phyloP scores from a whole-genome alignment of 2,888 invertebrate genomes.

The Hybos culiciformis region DNA sequence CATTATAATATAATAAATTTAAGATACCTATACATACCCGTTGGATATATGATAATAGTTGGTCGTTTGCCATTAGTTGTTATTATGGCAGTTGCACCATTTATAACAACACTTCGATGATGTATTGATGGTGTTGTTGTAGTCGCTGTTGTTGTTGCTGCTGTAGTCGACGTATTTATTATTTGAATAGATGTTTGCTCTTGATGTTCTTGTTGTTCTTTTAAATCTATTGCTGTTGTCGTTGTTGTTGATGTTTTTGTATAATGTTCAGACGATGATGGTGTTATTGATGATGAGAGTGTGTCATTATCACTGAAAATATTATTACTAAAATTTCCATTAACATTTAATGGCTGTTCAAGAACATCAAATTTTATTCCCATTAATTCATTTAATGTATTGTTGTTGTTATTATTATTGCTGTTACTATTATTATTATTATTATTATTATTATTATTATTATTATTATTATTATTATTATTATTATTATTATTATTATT shows the following conservation, averaged over 20 bases:
- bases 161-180: background rate
- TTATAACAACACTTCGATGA: background rate
- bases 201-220: too few species aligned
- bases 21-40: constrained; percentile 42
- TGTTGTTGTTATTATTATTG: background rate
- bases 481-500: background rate
- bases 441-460: background rate
- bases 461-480: background rate
- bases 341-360: background rate
- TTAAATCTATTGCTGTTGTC: background rate
- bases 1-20: background rate
- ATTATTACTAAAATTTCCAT: background rate
- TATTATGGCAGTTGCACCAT: background rate
- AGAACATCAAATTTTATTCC: too few species aligned
- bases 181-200: too few species aligned
- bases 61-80: constrained; percentile 52
- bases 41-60: constrained; percentile 57
- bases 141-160: background rate
- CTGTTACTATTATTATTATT: background rate
- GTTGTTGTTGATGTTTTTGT: background rate
- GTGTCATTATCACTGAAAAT: background rate
- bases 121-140: background rate
- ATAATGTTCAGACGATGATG: background rate
- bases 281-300: background rate
- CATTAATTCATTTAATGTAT: background rate